Conservation (phyloP, 2,113 vertebrate species). For the Istiophorus platypterus region DNA sequence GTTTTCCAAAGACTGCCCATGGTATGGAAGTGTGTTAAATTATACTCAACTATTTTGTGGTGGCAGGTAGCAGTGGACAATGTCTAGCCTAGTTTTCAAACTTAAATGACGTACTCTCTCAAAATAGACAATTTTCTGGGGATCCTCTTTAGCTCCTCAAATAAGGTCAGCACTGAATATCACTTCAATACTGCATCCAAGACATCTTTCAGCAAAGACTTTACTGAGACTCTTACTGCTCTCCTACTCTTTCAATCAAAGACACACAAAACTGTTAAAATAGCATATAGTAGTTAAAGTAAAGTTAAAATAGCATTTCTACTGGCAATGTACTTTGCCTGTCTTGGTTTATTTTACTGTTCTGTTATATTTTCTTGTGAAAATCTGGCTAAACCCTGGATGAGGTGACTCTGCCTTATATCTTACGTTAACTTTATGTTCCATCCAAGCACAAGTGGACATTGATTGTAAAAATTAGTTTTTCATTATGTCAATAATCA, state of each 20-base stretch:
- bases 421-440: background rate
- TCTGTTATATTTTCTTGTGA: background rate
- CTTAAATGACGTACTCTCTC: conserved; percentile 39
- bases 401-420: background rate
- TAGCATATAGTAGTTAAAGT: no score
- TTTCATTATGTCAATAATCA: background rate
- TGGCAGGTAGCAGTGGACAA: conserved; percentile 35
- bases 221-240: background rate
- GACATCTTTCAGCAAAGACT: conserved; percentile 1
- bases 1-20: background rate
- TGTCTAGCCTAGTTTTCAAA: conserved; percentile 66
- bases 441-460: background rate
- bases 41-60: background rate
- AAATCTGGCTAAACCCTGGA: background rate
- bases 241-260: background rate
- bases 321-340: background rate
- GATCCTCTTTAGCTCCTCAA: conserved; percentile 58
- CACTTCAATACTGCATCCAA: conserved; percentile 11
- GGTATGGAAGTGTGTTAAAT: background rate
- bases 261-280: background rate
- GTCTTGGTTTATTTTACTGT: background rate
- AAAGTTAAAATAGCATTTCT: background rate
- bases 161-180: conserved; percentile 53
- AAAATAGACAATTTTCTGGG: conserved; percentile 70
- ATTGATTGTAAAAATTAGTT: no score